Conservation (phyloP, 2,888 invertebrate species). For the Celastrina argiolus region DNA sequence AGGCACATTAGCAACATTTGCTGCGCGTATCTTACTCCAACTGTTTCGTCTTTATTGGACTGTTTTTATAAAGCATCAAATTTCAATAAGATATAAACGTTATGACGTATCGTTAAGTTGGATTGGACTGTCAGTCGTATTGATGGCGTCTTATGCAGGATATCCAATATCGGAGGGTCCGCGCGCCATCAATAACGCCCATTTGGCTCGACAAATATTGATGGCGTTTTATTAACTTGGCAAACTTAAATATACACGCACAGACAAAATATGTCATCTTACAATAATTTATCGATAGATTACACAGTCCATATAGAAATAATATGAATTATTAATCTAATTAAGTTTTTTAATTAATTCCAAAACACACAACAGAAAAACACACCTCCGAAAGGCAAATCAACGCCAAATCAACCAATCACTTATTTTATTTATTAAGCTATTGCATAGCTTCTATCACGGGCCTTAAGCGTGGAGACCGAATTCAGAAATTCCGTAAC, state of each 20-base stretch:
- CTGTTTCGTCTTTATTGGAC: not conserved
- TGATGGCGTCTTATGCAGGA: slow-evolving; percentile 37
- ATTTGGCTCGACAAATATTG: slow-evolving; percentile 23
- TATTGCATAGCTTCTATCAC: too few species aligned
- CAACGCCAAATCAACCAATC: too few species aligned
- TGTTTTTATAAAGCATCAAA: not conserved
- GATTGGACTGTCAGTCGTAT: slow-evolving; percentile 40
- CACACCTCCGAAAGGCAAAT: too few species aligned
- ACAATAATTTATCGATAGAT: too few species aligned
- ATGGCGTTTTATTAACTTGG: slow-evolving; percentile 8
- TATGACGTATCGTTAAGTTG: slow-evolving; percentile 36
- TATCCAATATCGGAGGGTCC: slow-evolving; percentile 35
- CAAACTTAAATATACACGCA: not conserved
- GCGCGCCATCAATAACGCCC: slow-evolving; percentile 30
- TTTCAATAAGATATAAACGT: slow-evolving; percentile 28
- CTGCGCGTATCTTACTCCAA: not conserved
- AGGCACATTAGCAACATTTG: not conserved
- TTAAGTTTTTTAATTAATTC: too few species aligned
- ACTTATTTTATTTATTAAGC: too few species aligned
- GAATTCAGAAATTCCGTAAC: too few species aligned
- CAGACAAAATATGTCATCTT: too few species aligned
- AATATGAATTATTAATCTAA: too few species aligned
- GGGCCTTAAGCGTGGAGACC: too few species aligned
- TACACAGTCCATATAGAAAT: too few species aligned
- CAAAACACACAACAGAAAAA: too few species aligned